Evolutionary conservation across 2,888 invertebrate genomes (phyloP).

Genomic region (Cataglyphis albicans): DNA sequence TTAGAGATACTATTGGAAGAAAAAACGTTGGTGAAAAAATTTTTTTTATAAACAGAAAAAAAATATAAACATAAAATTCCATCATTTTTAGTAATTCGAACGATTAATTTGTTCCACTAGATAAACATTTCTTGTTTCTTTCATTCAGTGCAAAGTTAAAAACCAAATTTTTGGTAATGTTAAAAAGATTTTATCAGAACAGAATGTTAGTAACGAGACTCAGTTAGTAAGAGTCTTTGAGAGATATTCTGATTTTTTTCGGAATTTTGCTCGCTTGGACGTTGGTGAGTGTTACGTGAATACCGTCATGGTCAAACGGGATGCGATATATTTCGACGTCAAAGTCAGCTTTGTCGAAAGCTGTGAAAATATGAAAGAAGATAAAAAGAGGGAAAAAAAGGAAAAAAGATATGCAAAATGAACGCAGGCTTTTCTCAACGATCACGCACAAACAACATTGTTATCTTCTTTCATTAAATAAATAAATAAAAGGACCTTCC

Average conservation of each 20-base stretch:
- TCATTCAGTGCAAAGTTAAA: not conserved
- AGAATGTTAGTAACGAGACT: constrained; percentile 8
- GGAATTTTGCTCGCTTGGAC: constrained; percentile 10
- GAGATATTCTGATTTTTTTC: constrained; percentile 32
- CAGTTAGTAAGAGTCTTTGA: not conserved
- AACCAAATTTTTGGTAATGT: not conserved
- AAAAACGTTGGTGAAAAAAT: not conserved
- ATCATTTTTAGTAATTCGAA: not conserved
- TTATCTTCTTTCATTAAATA: not conserved
- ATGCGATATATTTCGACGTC: constrained; percentile 46
- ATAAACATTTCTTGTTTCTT: not conserved
- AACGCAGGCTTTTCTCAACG: not conserved
- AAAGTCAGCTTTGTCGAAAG: constrained; percentile 54
- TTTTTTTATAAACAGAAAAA: not conserved
- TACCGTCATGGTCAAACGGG: constrained; percentile 36
- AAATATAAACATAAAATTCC: not conserved
- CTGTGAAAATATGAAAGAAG: constrained; percentile 40
- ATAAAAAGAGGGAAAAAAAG: constrained; percentile 11
- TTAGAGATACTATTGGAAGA: not conserved
- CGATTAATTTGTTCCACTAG: not conserved
- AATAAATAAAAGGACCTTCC: not conserved
- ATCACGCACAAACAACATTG: not conserved
- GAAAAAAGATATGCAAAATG: not conserved
- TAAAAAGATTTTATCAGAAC: not conserved
- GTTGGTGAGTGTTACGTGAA: constrained; percentile 31